Percentiles rank a stretch among this genome's conserved stretches.
Conservation (phyloP, 1,140 invertebrate species). For the Caenorhabditis inopinata region DNA sequence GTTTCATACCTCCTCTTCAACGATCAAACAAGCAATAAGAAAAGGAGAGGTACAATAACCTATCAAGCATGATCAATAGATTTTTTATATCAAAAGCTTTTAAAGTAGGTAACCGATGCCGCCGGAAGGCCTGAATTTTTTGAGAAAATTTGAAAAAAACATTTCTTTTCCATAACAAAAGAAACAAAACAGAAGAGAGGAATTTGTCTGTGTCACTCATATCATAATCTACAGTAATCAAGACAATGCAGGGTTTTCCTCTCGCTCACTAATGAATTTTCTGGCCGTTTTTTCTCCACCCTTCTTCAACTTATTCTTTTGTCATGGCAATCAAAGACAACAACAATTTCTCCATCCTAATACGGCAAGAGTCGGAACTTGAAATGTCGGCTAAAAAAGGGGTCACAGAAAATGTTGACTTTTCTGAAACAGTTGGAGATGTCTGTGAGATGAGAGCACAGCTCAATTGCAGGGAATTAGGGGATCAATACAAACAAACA, state of each 20-base stretch:
- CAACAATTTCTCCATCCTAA: not conserved
- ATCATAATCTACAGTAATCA: conserved; percentile 33
- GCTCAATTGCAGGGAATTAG: not conserved
- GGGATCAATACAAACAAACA: not conserved
- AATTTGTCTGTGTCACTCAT: not conserved
- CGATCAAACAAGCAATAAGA: conserved; percentile 27
- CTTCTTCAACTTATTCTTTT: not conserved
- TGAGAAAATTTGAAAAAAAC: not conserved
- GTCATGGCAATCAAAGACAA: no score
- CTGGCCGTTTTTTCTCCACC: not conserved
- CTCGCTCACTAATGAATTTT: conserved; percentile 23
- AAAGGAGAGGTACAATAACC: conserved; percentile 16
- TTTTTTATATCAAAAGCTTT: not conserved
- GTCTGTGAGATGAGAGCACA: not conserved
- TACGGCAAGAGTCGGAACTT: not conserved
- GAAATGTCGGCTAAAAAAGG: not conserved
- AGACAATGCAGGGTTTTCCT: not conserved
- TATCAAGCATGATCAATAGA: conserved; percentile 1
- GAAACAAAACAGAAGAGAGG: not conserved
- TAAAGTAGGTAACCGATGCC: not conserved
- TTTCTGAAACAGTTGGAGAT: not conserved
- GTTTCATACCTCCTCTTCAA: not conserved
- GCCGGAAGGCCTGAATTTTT: not conserved
- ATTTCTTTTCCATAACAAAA: not conserved
- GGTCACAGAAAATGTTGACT: not conserved